phyloP scores from a whole-genome alignment of 2,888 invertebrate genomes.

The Agrilus mali region DNA sequence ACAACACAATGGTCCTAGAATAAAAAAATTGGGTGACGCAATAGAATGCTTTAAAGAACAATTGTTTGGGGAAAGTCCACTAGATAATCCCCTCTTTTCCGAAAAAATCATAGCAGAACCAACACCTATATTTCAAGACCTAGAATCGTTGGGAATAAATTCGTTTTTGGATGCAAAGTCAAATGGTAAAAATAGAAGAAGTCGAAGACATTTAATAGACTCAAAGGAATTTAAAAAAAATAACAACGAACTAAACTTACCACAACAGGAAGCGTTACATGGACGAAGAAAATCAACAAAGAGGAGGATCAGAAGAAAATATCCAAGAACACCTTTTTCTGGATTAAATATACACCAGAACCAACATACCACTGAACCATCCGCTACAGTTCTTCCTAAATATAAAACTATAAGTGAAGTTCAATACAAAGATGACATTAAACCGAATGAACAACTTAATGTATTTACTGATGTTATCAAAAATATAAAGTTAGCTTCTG shows the following conservation, averaged over 20 bases:
- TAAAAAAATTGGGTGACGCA: slow-evolving; percentile 55
- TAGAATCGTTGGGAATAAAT: background rate
- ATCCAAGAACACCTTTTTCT: background rate
- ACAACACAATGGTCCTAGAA: slow-evolving; percentile 32
- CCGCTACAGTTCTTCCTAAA: slow-evolving; percentile 3
- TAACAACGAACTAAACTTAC: background rate
- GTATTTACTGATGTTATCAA: slow-evolving; percentile 39
- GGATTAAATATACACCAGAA: background rate
- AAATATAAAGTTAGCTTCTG: slow-evolving; percentile 32
- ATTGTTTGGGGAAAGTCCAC: slow-evolving; percentile 61
- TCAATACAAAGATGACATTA: slow-evolving; percentile 31
- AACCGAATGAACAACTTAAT: slow-evolving; percentile 32
- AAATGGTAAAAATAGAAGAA: no score
- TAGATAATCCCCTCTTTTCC: slow-evolving; percentile 61
- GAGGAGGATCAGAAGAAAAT: background rate
- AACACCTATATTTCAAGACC: slow-evolving; percentile 29
- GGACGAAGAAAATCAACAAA: background rate
- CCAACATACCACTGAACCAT: background rate
- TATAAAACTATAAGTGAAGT: slow-evolving; percentile 24
- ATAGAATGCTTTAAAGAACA: slow-evolving; percentile 62
- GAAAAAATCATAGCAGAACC: slow-evolving; percentile 42
- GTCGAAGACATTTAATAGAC: no score
- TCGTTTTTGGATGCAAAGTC: no score
- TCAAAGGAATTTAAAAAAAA: background rate
- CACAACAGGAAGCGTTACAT: background rate